Evolutionary conservation across 2,888 invertebrate genomes (phyloP), one percentile per base, ranked within the genome.

Genomic region (Conistra vaccinii): DNA sequence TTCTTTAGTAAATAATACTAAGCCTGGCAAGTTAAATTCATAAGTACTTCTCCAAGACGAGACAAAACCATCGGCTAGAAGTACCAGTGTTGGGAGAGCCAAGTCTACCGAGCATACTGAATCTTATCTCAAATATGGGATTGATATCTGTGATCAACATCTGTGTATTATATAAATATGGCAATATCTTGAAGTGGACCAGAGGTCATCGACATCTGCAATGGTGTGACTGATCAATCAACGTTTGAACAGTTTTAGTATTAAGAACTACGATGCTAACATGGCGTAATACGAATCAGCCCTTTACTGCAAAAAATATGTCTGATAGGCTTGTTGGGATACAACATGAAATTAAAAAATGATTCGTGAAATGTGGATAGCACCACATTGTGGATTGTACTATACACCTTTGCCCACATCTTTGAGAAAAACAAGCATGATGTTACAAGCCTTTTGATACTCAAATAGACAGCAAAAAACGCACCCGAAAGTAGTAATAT

Each of bases 11-110:
- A 2, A 14, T 20, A 4, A 42, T 39, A 32, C n/a, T 35, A 12
- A 14, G n/a, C 39, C 77, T 77, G 80, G 57, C 80, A 73, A 77
- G 80, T 26, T 2, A 32, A 48, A 32, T 57, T 77, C 14, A n/a
- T 29, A n/a, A 32, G n/a, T 60, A 20, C 7, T 35, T 45, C 14
- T 35, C n/a, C 29, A 45, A 58, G 29, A 45, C 23, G 20, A 53
- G n/a, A n/a, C 1, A 53, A 12, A 53, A 53, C 51, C 23, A 23
- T 51, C 14, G 2, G 53, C 53, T 53, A 53, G 12, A n/a, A n/a
- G 5, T n/a, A 78, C n/a, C 42, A 45, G 51, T 65, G 35, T 74
- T 66, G 53, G 26, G 6, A 53, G 53, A 48, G 14, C 14, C 23
- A 26, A 55, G 17, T n/a, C 14, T 32, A 32, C 45, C n/a, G 35